Percentiles rank a stretch among this genome's conserved stretches.
Evolutionary conservation across 2,797 vertebrate genomes (phyloP).

Genomic region (Alfaro cultratus): DNA sequence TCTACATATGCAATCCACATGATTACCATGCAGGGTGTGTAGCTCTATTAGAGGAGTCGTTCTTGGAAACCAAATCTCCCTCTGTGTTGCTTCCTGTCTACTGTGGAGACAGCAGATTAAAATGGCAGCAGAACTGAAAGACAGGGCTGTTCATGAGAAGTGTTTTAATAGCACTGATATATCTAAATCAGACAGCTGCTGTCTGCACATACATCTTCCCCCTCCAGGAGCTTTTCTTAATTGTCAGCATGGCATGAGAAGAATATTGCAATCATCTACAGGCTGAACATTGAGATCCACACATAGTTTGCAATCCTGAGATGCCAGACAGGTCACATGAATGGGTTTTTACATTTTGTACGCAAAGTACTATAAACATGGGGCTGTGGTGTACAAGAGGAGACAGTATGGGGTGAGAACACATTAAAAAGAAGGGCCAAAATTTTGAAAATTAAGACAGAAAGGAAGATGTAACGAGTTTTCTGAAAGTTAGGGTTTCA

Average conservation of each 20-base stretch:
- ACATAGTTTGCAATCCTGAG: conserved; percentile 28
- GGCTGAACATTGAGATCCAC: conserved; percentile 35
- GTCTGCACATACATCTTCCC: conserved; percentile 70
- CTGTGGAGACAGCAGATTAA: conserved; percentile 65
- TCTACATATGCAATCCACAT: conserved; percentile 36
- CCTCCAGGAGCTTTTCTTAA: conserved; percentile 57
- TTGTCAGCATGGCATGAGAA: conserved; percentile 46
- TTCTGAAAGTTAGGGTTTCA: conserved; percentile 37
- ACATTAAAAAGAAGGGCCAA: conserved; percentile 14
- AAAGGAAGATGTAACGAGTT: conserved; percentile 53
- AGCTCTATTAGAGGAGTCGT: conserved; percentile 45
- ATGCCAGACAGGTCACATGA: conserved; percentile 17
- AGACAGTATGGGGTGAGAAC: conserved; percentile 11
- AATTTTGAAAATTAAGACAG: conserved; percentile 30
- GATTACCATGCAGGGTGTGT: conserved; percentile 49
- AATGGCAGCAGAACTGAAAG: conserved; percentile 64
- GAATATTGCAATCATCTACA: conserved; percentile 53
- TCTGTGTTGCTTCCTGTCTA: conserved; percentile 43
- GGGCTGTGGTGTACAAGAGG: conserved; percentile 10
- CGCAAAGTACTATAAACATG: conserved; percentile 17
- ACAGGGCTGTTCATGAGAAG: conserved; percentile 61
- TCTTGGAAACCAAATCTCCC: conserved; percentile 41
- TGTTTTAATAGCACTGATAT: conserved; percentile 73
- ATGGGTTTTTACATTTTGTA: conserved; percentile 28
- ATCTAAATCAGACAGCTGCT: conserved; percentile 74